A percentile compares a stretch with the other conserved stretches of the same genome.
These are phyloP conservation scores for Chloroclysta siterata DNA, from an alignment of 2,888 invertebrate genomes.

Conservation along the genomic window DNA sequence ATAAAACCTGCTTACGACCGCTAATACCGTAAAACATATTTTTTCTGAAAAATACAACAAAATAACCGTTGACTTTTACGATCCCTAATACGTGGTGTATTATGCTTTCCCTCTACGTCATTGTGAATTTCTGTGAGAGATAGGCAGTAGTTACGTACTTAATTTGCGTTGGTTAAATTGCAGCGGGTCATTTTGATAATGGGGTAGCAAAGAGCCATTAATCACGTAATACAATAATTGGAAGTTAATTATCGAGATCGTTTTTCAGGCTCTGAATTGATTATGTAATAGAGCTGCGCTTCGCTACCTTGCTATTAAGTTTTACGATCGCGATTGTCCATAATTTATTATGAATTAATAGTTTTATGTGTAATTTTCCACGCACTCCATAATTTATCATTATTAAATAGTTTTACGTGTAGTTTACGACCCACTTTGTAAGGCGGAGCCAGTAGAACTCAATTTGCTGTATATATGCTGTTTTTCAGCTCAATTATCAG, in stretches of 20 bases:
- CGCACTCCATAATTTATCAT: too few relatives aligned
- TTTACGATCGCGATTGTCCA: too few relatives aligned
- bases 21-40: conserved; percentile 24
- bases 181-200: conserved; percentile 28
- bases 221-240: conserved; percentile 55
- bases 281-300: conserved; percentile 38
- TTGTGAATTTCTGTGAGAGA: conserved; percentile 1
- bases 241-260: conserved; percentile 56
- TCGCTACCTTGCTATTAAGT: conserved; percentile 18
- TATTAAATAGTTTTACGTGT: too few relatives aligned
- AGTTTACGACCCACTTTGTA: too few relatives aligned
- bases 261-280: conserved; percentile 56
- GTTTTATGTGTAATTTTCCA: too few relatives aligned
- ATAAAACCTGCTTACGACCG: conserved; percentile 27
- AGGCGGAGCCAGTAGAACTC: too few relatives aligned
- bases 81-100: conserved; percentile 9
- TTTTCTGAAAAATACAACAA: conserved; percentile 27
- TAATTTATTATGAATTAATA: too few relatives aligned
- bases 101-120: conserved; percentile 3
- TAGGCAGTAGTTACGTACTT: neutral
- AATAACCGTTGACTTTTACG: conserved; percentile 21
- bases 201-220: conserved; percentile 46
- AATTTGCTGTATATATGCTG: too few relatives aligned
- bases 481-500: too few relatives aligned
- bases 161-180: conserved; percentile 14